These are phyloP conservation scores for Drosophila ambigua DNA, from an alignment of 1,140 invertebrate species.

Conservation along the genomic window DNA sequence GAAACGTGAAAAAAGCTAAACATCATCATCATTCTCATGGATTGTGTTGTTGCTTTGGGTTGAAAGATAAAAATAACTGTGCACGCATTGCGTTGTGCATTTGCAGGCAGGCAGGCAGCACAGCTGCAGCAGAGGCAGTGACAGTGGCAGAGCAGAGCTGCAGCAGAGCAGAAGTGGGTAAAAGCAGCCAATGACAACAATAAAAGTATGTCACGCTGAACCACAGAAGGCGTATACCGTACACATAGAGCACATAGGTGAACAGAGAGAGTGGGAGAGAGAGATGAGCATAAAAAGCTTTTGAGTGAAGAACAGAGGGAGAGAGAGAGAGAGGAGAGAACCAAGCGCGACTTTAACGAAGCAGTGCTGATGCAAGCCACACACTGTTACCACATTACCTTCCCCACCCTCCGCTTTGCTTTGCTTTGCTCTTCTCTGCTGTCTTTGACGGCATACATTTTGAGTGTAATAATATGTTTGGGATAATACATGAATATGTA, in stretches of 20 bases:
- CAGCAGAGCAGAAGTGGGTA: slow-evolving; percentile 10
- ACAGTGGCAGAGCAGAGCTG: slow-evolving; percentile 1
- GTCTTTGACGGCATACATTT: too few relatives aligned
- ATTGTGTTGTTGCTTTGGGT: slow-evolving; percentile 38
- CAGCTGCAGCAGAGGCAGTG: slow-evolving; percentile 17
- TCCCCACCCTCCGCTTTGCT: too few relatives aligned
- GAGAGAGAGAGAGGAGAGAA: slow-evolving; percentile 10
- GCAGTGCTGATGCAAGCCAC: slow-evolving; percentile 23
- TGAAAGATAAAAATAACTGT: slow-evolving; percentile 62
- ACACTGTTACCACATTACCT: too few relatives aligned
- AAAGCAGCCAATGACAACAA: slow-evolving; percentile 67
- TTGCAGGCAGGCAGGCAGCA: slow-evolving; percentile 14
- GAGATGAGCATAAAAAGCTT: background rate
- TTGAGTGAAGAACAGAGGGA: slow-evolving; percentile 2
- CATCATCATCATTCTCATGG: slow-evolving; percentile 16
- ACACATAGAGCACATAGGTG: slow-evolving; percentile 26
- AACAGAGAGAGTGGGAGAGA: slow-evolving; percentile 9
- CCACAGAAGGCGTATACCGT: slow-evolving; percentile 59
- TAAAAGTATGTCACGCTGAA: slow-evolving; percentile 74
- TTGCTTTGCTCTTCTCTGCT: too few relatives aligned
- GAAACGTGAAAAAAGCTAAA: slow-evolving; percentile 8
- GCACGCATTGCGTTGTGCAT: slow-evolving; percentile 66
- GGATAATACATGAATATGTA: too few relatives aligned
- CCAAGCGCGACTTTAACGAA: slow-evolving; percentile 25
- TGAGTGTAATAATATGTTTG: too few relatives aligned